phyloP scores from a whole-genome alignment of 1,140 invertebrate genomes.

The Tetragnatha versicolor region DNA sequence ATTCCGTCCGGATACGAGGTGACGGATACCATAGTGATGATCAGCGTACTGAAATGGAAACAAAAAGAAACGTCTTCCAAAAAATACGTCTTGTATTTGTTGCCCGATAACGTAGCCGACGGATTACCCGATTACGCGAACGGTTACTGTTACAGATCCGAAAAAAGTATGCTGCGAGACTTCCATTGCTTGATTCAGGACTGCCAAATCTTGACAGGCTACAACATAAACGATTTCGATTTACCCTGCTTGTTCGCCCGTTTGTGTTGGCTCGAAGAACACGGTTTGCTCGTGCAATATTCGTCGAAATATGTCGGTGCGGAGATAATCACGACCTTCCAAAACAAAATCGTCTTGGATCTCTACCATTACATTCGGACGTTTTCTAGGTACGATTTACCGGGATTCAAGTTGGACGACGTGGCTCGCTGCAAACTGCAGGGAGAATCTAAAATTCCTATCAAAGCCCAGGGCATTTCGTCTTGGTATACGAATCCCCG shows the following conservation, averaged over 20 bases:
- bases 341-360: slow-evolving; percentile 22
- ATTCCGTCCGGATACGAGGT: too few species aligned
- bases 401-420: slow-evolving; percentile 33
- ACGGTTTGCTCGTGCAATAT: background rate
- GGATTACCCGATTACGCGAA: background rate
- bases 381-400: slow-evolving; percentile 20
- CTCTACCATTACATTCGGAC: slow-evolving; percentile 21
- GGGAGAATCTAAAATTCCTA: background rate
- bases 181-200: background rate
- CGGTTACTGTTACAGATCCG: background rate
- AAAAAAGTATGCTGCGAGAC: background rate
- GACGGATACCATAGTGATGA: too few species aligned
- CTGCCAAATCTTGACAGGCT: slow-evolving; percentile 12
- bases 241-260: slow-evolving; percentile 11
- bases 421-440: slow-evolving; percentile 8
- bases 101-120: too few species aligned
- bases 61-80: too few species aligned
- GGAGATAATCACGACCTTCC: background rate
- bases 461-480: slow-evolving; percentile 5
- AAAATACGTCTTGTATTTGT: too few species aligned
- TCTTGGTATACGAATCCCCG: background rate
- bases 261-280: background rate
- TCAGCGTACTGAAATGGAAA: too few species aligned
- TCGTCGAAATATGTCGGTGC: background rate
- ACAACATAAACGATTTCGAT: slow-evolving; percentile 29